Base-by-base conservation (phyloP, 1,140 invertebrate species). In the Ceratosolen fusciceps region DNA sequence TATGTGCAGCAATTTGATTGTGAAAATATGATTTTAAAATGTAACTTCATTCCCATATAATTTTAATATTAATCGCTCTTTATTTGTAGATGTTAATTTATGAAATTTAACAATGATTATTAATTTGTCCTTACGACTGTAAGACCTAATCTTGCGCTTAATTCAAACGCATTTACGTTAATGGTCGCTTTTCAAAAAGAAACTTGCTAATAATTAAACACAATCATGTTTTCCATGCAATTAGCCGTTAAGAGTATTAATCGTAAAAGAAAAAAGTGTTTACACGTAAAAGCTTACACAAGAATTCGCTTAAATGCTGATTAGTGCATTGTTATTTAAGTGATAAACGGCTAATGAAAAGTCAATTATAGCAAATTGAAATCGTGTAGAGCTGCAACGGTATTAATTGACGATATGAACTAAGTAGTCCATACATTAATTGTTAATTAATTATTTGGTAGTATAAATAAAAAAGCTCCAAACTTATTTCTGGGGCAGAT, bases 291-390 rank as follows among this genome's bases (percentile, higher is more conserved):
- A 4, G 4, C 16, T 34, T 24, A 12, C n/a, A 60, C 0, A 60
- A 60, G 39, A 43, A 4, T 26, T 24, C 1, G 39, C 19, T 7
- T 5, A 72, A 37, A 26, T 37, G 19, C n/a, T 43, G 54, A 74
- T 73, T 73, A 58, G 54, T 24, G 29, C 3, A 34, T 24, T 26
- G 2, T 73, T 58, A 73, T 14, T 7, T 19, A 43, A 10, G 12
- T 16, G 34, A 73, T 43, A 16, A 43, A 60, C 31, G 21, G 34
- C 34, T 76, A 76, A 76, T 76, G 74, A 76, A 68, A 76, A 68
- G 74, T 43, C 62, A 68, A 67, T 76, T 76, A 76, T 37, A 29
- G n/a, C 43, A 19, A 34, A 75, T 31, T 21, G 58, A 49, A 75
- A 75, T 75, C 21, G 26, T 24, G 19, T 39, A 24, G 5, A 0